Percentiles rank a stretch among this genome's conserved stretches.
phyloP scores from a whole-genome alignment of 2,113 vertebrate species.

The Aptenodytes patagonicus region DNA sequence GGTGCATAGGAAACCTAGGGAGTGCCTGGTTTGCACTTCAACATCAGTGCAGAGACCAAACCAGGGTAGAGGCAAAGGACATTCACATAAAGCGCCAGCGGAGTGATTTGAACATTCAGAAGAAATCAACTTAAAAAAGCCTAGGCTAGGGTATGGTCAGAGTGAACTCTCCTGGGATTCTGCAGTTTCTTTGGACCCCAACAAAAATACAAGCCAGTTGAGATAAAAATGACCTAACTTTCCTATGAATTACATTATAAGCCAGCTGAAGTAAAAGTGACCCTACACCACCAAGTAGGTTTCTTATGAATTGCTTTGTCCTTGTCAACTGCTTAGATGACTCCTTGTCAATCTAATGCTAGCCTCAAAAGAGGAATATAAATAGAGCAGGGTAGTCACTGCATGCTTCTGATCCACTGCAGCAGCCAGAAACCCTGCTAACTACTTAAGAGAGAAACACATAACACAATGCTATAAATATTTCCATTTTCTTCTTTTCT shows the following conservation, averaged over 20 bases:
- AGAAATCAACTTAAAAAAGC: background rate
- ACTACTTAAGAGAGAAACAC: background rate
- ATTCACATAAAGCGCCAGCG: background rate
- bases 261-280: background rate
- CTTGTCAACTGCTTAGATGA: background rate
- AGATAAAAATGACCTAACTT: background rate
- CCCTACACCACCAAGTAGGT: background rate
- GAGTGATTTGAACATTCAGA: background rate
- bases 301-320: background rate
- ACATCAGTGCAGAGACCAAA: background rate
- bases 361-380: background rate
- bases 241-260: background rate
- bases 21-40: background rate
- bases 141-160: background rate
- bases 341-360: background rate
- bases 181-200: background rate
- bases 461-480: background rate
- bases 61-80: background rate
- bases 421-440: background rate
- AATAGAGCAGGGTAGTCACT: background rate
- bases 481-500: conserved; percentile 2
- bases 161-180: background rate
- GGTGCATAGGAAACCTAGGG: background rate
- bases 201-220: background rate
- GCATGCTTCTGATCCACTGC: background rate